These are phyloP conservation scores for Vimba vimba DNA, from an alignment of 2,113 vertebrate genomes.

Conservation along the genomic window DNA sequence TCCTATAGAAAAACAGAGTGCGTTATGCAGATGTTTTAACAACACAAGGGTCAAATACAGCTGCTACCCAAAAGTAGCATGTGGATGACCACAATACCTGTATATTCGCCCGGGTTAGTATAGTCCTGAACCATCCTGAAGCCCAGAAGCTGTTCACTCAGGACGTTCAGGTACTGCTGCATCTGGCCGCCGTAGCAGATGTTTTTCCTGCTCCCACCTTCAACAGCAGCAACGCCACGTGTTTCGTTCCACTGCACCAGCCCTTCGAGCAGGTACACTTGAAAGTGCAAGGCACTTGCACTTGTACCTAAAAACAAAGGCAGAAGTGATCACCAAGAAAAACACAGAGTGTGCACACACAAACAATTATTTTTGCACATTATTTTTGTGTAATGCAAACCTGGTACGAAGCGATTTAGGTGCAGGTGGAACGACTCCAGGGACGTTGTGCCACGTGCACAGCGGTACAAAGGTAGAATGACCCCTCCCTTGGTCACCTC, in stretches of 20 bases:
- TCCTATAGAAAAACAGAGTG: no score
- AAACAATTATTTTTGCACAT: no score
- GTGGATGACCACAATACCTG: no score
- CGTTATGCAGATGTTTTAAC: neutral
- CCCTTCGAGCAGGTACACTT: constrained; percentile 32
- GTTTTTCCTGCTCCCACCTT: neutral
- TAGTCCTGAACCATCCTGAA: neutral
- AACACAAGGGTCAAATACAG: neutral
- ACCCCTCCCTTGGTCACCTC: no score
- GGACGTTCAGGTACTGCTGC: constrained; percentile 27
- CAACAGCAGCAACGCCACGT: neutral
- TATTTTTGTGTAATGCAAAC: no score
- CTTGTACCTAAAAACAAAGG: neutral
- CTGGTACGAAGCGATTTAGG: no score
- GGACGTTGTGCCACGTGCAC: no score
- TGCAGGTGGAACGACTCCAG: no score
- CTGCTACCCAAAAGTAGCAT: neutral
- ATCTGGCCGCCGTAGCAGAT: neutral
- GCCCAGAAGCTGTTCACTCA: neutral
- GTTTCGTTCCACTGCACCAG: constrained; percentile 21
- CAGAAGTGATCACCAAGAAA: neutral
- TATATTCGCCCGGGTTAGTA: neutral
- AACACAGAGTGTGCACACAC: no score
- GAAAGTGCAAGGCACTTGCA: no score
- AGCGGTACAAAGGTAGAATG: no score